Conservation (phyloP, 2,888 invertebrate species). For the Steromphala cineraria region DNA sequence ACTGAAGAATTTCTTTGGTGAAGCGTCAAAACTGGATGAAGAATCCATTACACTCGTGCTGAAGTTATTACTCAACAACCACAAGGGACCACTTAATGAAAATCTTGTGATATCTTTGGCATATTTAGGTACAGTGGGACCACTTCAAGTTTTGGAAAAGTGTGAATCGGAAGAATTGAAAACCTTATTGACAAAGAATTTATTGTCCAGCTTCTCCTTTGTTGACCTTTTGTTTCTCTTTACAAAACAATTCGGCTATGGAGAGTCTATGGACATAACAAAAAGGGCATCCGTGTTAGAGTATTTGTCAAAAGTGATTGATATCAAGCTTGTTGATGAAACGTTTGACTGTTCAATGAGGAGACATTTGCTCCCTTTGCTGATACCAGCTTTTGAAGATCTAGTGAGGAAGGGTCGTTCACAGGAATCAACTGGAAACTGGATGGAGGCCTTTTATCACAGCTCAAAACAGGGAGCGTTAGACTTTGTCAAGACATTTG, state of each 20-base stretch:
- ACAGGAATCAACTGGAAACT: background rate
- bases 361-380: constrained; percentile 27
- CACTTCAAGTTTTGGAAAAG: background rate
- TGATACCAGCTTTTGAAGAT: constrained; percentile 27
- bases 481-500: background rate
- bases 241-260: background rate
- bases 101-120: background rate
- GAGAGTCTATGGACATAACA: background rate
- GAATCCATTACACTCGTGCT: background rate
- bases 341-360: constrained; percentile 21
- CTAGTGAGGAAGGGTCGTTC: background rate
- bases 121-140: background rate
- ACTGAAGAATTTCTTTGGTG: background rate
- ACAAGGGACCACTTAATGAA: background rate
- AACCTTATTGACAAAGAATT: background rate
- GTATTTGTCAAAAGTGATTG: background rate
- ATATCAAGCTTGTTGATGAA: background rate
- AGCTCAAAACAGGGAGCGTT: background rate
- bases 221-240: constrained; percentile 29
- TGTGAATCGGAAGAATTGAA: background rate
- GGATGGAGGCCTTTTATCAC: background rate
- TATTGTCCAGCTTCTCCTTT: background rate
- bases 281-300: background rate
- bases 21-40: background rate
- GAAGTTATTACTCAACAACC: background rate